Evolutionary conservation across 2,797 vertebrate species (phyloP), one percentile per base, ranked within the genome.

Genomic region (Kryptolebias ocellatus): DNA sequence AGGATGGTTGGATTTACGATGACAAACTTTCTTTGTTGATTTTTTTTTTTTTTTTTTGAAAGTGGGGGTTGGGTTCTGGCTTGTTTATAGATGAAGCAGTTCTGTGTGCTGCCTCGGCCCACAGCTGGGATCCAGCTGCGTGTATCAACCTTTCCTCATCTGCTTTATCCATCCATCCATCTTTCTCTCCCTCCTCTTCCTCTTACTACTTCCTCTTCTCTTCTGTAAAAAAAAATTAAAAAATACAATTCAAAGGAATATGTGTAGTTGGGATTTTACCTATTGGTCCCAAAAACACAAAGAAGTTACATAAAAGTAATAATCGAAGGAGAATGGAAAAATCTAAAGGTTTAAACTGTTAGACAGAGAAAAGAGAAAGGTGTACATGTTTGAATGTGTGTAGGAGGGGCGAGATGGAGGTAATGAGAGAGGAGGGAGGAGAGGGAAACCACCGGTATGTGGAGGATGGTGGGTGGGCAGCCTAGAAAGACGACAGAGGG

Each of bases 51-150:
- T 66, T 57, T 56, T 46, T 80, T 24, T 58, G 5, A 62, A 80
- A 80, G 54, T 59, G 81, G 82, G 84, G 87, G 86, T 62, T 81
- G 85, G 83, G 80, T 77, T 79, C 67, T 59, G 17, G 29, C 79
- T 87, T 92, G 89, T 91, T 92, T 90, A 87, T 81, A 88, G 79
- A 84, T 74, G 67, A 74, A 79, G 80, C 72, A 64, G 70, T 79
- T 77, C 58, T 83, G 62, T 17, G 56, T 18, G 64, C 79, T 76
- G 70, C 78, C 77, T 78, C 15, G 2, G 14, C 64, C 83, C 85
- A 78, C 94, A 95, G 93, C 93, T 95, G 93, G 84, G 56, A 76
- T 74, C 91, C 93, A 95, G 93, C 93, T 95, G 94, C 90, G 83
- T 84, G 86, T 86, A 89, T 86, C 85, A 90, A 81, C 83, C 71